phyloP scores from a whole-genome alignment of 2,113 vertebrate genomes.

The Peromyscus polionotus region DNA sequence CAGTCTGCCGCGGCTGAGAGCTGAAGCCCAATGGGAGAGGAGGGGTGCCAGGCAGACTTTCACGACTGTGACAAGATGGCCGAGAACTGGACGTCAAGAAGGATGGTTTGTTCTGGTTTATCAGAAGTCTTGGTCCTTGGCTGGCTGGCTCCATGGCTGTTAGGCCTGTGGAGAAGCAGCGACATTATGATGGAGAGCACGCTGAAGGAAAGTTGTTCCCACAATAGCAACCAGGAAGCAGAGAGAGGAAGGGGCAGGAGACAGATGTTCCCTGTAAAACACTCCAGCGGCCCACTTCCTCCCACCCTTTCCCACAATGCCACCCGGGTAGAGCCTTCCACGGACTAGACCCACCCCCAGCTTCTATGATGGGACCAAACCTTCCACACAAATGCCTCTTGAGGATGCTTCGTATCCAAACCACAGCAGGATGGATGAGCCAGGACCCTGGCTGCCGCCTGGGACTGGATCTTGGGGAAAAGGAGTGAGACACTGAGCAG shows the following conservation, averaged over 20 bases:
- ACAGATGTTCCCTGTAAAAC: not conserved
- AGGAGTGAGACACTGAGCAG: not conserved
- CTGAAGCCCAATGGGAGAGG: not conserved
- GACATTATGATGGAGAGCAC: fast-evolving
- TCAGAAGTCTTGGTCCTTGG: not conserved
- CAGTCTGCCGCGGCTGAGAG: fast-evolving
- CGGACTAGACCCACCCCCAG: not conserved
- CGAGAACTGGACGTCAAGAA: not conserved
- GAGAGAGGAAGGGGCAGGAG: not conserved
- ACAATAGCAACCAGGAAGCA: not conserved
- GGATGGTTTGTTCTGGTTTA: not conserved
- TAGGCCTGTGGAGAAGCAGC: not conserved
- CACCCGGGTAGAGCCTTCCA: not conserved
- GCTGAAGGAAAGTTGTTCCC: not conserved
- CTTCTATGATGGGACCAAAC: not conserved
- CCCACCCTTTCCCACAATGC: not conserved
- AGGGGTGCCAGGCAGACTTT: not conserved
- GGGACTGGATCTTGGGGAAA: not conserved
- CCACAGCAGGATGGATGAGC: not conserved
- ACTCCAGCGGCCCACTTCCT: not conserved
- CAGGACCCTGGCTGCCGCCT: too few species aligned
- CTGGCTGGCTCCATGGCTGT: not conserved
- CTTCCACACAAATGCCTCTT: not conserved
- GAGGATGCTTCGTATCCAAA: not conserved
- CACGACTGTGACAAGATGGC: not conserved